A percentile compares a stretch with the other conserved stretches of the same genome.
Conservation (phyloP, 2,113 vertebrate genomes). For the Epinephelus lanceolatus region DNA sequence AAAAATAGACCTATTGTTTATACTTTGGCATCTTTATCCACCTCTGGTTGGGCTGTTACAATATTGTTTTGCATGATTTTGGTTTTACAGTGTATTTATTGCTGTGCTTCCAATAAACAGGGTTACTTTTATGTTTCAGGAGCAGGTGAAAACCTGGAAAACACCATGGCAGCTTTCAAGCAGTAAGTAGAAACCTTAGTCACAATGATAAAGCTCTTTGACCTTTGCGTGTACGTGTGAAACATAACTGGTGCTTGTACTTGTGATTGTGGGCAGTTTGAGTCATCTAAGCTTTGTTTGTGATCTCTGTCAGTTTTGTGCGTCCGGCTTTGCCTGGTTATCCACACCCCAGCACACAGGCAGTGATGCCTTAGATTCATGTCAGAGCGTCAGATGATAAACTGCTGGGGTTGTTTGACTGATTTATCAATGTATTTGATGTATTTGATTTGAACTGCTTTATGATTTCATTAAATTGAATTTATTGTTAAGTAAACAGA, state of each 20-base stretch:
- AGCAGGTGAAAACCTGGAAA: slow-evolving; percentile 97
- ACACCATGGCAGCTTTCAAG: slow-evolving; percentile 96
- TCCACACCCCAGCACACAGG: background rate
- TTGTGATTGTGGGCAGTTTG: slow-evolving; percentile 27
- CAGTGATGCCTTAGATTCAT: background rate
- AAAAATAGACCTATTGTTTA: background rate
- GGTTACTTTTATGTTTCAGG: slow-evolving; percentile 82
- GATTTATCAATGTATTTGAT: background rate
- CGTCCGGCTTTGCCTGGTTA: background rate
- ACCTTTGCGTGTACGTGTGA: background rate
- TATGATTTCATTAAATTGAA: background rate
- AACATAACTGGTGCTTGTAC: background rate
- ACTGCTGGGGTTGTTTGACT: background rate
- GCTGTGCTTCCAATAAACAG: background rate
- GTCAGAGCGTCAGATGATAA: background rate
- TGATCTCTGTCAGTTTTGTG: background rate
- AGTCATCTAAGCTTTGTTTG: slow-evolving; percentile 36
- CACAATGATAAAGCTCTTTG: background rate
- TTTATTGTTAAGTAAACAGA: background rate
- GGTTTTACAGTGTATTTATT: background rate
- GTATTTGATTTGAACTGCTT: background rate
- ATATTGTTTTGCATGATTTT: slow-evolving; percentile 1
- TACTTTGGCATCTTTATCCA: background rate
- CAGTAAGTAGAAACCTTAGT: slow-evolving; percentile 88
- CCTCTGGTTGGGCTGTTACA: background rate